Evolutionary conservation across 1,140 invertebrate species (phyloP), one percentile per base, ranked within the genome.

Genomic region (Bombus turneri): DNA sequence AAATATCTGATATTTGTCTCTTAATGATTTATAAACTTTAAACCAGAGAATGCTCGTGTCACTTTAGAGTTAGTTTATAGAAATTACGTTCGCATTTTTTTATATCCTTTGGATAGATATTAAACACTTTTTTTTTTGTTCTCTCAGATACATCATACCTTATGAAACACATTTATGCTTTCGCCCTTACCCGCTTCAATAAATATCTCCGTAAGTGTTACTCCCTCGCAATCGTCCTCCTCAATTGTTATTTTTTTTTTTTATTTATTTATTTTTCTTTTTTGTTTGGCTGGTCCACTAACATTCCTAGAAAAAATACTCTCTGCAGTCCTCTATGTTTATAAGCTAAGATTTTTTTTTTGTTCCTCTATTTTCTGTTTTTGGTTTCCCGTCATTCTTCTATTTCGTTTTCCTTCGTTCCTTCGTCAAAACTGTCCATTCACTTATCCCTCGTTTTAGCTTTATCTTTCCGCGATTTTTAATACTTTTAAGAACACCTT

Each of bases 231-330:
- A 39, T 83, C 78, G 77, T 34, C 39, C 18, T 73, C 34, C 81
- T 59, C 64, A 10, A 12, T 74, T 12, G 39, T 69, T 66, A 53
- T 72, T 5, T 77, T 15, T 2, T 66, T 66, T 64, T 66, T 64
- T 53, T 47, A 15, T 72, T 66, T 77, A 34, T 34, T 66, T 66
- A 31, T 66, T 66, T 66, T 31, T 72, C 78, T 62, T 69, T 75
- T 57, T 74, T 66, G 13, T 79, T 64, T 91, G 84, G 84, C 88
- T 91, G 90, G 90, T 91, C 90, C 90, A 90, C 88, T 91, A 91
- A 88, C 88, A 82, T 90, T 88, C 81, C 87, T 90, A 90, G 88
- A 90, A 90, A 90, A 90, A 90, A 90, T 90, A 90, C 73, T 88
- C 87, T 90, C 78, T 78, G 69, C 62, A n/a, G 41, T 79, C 62